Conservation (phyloP, 2,797 vertebrate genomes). For the Miichthys miiuy region DNA sequence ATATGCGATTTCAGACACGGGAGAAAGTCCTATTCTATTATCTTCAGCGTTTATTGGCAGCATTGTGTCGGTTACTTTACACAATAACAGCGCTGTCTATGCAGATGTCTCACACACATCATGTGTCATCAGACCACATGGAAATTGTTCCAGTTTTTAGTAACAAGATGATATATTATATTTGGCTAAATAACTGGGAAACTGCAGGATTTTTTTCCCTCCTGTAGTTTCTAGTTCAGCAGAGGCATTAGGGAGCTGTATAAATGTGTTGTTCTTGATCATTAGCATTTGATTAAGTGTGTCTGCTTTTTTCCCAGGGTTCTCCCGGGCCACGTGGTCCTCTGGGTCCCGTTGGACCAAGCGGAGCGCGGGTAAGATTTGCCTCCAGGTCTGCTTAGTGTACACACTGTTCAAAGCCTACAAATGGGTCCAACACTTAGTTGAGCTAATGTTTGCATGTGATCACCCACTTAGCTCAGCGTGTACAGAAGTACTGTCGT, state of each 20-base stretch:
- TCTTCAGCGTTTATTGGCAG: constrained; percentile 36
- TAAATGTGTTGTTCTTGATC: constrained; percentile 63
- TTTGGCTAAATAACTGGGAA: constrained; percentile 64
- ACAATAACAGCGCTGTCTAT: constrained; percentile 32
- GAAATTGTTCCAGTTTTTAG: constrained; percentile 39
- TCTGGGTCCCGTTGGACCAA: constrained; percentile 91
- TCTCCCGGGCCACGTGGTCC: constrained; percentile 90
- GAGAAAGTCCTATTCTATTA: constrained; percentile 36
- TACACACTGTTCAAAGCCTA: constrained; percentile 47
- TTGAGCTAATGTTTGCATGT: constrained; percentile 39
- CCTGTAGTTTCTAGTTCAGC: constrained; percentile 24
- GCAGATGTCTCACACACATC: constrained; percentile 27
- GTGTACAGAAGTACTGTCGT: constrained; percentile 10
- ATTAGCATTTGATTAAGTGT: constrained; percentile 71
- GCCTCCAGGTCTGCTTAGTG: constrained; percentile 36
- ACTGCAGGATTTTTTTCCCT: constrained; percentile 31
- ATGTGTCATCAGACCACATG: constrained; percentile 46
- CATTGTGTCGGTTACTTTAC: constrained; percentile 25
- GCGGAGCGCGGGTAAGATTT: constrained; percentile 92
- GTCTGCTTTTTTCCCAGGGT: constrained; percentile 87
- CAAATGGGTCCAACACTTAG: constrained; percentile 49
- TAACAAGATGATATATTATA: constrained; percentile 51
- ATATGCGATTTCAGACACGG: constrained; percentile 42
- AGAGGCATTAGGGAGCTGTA: constrained; percentile 48
- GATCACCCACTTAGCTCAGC: constrained; percentile 31